These are phyloP conservation scores for Cetoscarus ocellatus DNA, from an alignment of 2,797 vertebrate genomes.

Conservation along the genomic window DNA sequence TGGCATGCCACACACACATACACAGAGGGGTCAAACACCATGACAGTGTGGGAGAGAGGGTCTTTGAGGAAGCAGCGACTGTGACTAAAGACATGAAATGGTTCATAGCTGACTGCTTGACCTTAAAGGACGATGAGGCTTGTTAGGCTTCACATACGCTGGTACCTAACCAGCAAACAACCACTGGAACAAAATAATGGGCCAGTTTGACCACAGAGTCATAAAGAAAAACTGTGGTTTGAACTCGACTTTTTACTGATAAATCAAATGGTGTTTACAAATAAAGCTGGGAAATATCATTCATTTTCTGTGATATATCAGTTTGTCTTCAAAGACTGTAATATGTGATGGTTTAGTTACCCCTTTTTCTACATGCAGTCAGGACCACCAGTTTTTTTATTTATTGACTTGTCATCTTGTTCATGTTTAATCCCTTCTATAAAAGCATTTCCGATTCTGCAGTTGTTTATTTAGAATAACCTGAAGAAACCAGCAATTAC, in stretches of 20 bases:
- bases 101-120: conserved; percentile 56
- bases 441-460: no score
- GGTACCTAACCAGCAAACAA: conserved; percentile 32
- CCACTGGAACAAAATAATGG: conserved; percentile 40
- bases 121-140: conserved; percentile 55
- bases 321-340: no score
- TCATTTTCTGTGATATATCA: no score
- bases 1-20: conserved; percentile 46
- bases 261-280: neutral
- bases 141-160: conserved; percentile 45
- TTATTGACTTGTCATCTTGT: no score
- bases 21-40: conserved; percentile 60
- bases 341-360: no score
- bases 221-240: neutral
- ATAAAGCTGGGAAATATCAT: neutral
- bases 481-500: no score
- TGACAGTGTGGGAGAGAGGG: conserved; percentile 58
- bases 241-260: neutral
- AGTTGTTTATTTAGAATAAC: no score
- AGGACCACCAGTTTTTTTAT: no score
- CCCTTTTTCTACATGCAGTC: no score
- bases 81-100: conserved; percentile 53
- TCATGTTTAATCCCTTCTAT: no score
- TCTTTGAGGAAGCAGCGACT: conserved; percentile 35
- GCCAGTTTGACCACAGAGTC: neutral